phyloP scores from a whole-genome alignment of 2,888 invertebrate species.

The Eupelmus urozonus region DNA sequence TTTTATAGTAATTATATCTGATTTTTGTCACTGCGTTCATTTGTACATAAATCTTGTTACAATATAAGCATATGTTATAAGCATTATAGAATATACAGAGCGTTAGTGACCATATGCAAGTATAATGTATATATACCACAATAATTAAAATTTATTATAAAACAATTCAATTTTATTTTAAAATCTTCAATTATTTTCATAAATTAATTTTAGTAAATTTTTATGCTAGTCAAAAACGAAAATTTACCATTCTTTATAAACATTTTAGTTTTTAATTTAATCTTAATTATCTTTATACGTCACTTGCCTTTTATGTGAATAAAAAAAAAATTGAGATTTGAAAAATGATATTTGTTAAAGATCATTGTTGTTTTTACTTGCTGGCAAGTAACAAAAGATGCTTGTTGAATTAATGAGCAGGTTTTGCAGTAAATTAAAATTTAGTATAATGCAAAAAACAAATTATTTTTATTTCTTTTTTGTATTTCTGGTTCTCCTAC shows the following conservation, averaged over 20 bases:
- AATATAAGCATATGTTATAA: conserved; percentile 15
- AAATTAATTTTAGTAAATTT: conserved; percentile 19
- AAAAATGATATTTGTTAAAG: background rate
- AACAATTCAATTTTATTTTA: conserved; percentile 25
- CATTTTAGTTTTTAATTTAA: background rate
- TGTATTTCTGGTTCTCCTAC: too few species aligned
- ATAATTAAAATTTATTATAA: conserved; percentile 42
- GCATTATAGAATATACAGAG: conserved; percentile 36
- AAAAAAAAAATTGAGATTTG: conserved; percentile 2
- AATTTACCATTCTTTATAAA: conserved; percentile 6
- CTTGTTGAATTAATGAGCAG: background rate
- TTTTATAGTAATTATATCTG: conserved; percentile 48
- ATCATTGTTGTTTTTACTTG: conserved; percentile 44
- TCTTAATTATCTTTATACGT: conserved; percentile 12
- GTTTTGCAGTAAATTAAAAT: conserved; percentile 4
- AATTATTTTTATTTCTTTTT: too few species aligned
- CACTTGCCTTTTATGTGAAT: conserved; percentile 36
- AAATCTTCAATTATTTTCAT: conserved; percentile 2
- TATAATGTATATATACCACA: conserved; percentile 38
- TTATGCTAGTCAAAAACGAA: conserved; percentile 38
- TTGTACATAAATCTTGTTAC: conserved; percentile 56
- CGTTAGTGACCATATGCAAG: conserved; percentile 25
- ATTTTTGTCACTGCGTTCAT: conserved; percentile 22
- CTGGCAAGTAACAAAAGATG: conserved; percentile 40
- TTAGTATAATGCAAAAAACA: background rate